Evolutionary conservation across 2,888 invertebrate genomes (phyloP), one percentile per base, ranked within the genome.

Genomic region (Steinernema scapterisci): DNA sequence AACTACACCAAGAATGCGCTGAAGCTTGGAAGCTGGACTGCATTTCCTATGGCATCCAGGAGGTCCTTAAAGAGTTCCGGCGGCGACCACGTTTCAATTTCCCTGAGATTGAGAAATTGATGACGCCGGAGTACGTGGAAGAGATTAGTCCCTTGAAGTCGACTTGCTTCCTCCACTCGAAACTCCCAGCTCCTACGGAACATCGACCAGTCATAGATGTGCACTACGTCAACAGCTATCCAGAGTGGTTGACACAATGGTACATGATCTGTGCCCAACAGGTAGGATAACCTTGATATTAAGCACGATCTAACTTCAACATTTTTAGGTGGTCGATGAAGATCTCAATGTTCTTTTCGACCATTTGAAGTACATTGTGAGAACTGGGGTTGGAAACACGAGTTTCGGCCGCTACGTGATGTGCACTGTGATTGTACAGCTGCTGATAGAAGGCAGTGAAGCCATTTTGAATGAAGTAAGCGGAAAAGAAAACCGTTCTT

Each of bases 341-440:
- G 21, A 25, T 21, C 16, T 45, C 19, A n/a, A 19, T 2, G 21
- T 48, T 16, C 38, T 74, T 7, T 74, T 48, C 21, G n/a, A 1
- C 2, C 27, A 31, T 0, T 19, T 74, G 11, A 71, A 51, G 31
- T 56, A 31, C 23, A 51, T 74, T 9, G 38, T 38, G 9, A 38
- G 38, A 9, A 38, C 38, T 38, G 38, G 38, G 38, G 38, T 38
- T 9, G 38, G 38, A 38, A 38, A 9, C 38, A 38, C 38, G 5
- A 38, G 38, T 43, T 71, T 77, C 23, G 72, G 56, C 9, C 75
- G 48, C 25, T 70, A 23, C 48, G 52, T 72, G 23, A 43, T 77
- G 31, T 51, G 73, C 25, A 52, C 54, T n/a, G 75, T 70, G 19
- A 38, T 77, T n/a, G 45, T 75, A 6, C 72, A 75, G 44, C 51